phyloP scores from a whole-genome alignment of 2,888 invertebrate species.

The Drosophila stalkeri region DNA sequence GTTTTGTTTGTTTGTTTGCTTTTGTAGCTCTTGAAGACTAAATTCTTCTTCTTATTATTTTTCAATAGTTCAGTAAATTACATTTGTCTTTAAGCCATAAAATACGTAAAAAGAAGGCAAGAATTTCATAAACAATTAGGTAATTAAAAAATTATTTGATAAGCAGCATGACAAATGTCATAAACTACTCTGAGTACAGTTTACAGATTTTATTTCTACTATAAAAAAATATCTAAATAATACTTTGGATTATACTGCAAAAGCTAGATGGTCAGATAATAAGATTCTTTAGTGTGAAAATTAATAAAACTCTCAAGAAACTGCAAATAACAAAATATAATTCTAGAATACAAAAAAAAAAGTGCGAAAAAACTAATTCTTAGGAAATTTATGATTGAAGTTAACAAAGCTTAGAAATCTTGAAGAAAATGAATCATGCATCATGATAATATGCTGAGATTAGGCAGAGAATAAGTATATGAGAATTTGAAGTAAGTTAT shows the following conservation, averaged over 20 bases:
- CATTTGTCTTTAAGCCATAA: constrained; percentile 9
- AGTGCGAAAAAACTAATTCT: neutral
- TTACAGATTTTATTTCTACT: too few relatives aligned
- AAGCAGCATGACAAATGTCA: neutral
- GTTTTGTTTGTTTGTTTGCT: constrained; percentile 44
- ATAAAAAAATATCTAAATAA: constrained; percentile 4
- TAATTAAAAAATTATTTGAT: neutral
- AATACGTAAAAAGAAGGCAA: neutral
- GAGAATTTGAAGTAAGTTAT: too few relatives aligned
- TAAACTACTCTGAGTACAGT: neutral
- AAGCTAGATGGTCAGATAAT: neutral
- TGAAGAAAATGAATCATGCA: neutral
- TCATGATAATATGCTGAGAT: neutral
- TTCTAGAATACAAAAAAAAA: neutral
- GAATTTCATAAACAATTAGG: neutral
- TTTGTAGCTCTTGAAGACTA: constrained; percentile 19
- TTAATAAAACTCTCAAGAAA: neutral
- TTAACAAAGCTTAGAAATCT: neutral
- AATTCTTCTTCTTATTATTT: neutral
- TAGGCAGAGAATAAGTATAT: neutral
- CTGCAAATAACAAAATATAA: neutral
- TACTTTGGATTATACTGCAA: neutral
- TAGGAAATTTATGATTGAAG: neutral
- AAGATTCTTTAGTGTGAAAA: neutral
- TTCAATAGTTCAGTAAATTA: constrained; percentile 6